Evolutionary conservation across 2,888 invertebrate genomes (phyloP).

Genomic region (Rapana venosa): DNA sequence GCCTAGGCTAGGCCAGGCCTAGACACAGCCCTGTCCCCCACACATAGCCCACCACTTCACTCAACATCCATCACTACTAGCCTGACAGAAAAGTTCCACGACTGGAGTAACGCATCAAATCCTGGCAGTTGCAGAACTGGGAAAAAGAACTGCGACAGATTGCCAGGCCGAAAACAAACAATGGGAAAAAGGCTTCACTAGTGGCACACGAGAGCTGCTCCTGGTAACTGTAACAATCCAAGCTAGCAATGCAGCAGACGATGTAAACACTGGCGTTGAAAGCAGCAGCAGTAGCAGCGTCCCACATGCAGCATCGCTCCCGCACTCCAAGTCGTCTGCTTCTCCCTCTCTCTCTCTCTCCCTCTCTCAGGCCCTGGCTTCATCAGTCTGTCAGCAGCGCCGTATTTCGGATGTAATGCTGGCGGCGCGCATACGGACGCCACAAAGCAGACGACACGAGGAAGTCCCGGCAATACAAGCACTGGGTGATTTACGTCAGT

Average conservation of each 20-base stretch:
- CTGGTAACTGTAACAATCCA: too few species aligned
- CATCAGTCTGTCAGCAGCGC: not conserved
- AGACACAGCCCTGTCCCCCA: too few species aligned
- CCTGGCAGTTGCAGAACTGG: not conserved
- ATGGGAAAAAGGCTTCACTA: not conserved
- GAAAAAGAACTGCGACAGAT: not conserved
- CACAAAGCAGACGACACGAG: not conserved
- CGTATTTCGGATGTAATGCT: not conserved
- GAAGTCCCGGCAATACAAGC: not conserved
- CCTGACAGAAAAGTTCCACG: not conserved
- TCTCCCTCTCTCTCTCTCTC: not conserved
- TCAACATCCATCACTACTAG: not conserved
- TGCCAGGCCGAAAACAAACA: not conserved
- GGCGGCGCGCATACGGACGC: not conserved
- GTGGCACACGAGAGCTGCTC: too few species aligned
- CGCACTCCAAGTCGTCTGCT: conserved; percentile 30
- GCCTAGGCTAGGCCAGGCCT: too few species aligned
- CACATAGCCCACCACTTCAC: not conserved
- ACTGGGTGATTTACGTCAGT: conserved; percentile 25
- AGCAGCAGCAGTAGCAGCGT: not conserved
- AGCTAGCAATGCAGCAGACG: not conserved
- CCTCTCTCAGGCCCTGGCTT: too few species aligned
- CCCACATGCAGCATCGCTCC: conserved; percentile 1
- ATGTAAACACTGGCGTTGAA: not conserved
- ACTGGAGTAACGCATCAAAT: not conserved